Evolutionary conservation across 2,888 invertebrate species (phyloP), one percentile per base, ranked within the genome.

Genomic region (Ornithoptera alexandrae): DNA sequence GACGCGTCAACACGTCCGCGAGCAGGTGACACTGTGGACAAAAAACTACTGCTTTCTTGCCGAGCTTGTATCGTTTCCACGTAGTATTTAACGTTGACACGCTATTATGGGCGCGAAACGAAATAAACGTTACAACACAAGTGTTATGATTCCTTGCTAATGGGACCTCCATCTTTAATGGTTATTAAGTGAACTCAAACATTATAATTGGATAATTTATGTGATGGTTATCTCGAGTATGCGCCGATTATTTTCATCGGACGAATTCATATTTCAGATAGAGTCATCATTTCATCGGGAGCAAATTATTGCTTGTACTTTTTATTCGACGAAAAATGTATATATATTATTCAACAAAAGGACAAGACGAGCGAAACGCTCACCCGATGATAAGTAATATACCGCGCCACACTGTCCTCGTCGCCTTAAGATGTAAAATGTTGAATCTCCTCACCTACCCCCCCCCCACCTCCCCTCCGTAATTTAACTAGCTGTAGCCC

Each of bases 201-300:
- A 81, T 81, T 80, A 76, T 85, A 85, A 87, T 85, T 85, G 85
- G 78, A 80, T 81, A 84, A 86, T 83, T 82, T 82, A 82, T 81
- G 77, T 76, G 86, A 86, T 85, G 79, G 75, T 83, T 85, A 86
- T 86, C 84, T 81, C 82, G 81, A 81, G 82, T 84, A 85, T 85
- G 39, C 53, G 39, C 57, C 30, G 46, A 42, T 61, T 69, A 20
- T 60, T 56, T 69, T 66, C 36, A 66, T 66, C 62, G 22, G 18
- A 30, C 20, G 50, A 67, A 42, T 42, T 60, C 24, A 62, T 39
- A 50, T 62, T 58, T 62, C 46, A 46, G 58, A 58, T 68, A 62
- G 58, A 62, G 62, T n/a, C 62, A 58, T 62, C 58, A 62, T 36
- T 67, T 58, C n/a, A 46, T 62, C 59, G 59, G n/a, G 53, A 53